A percentile compares a stretch with the other conserved stretches of the same genome.
These are phyloP conservation scores for Camelus dromedarius DNA, from an alignment of 2,113 vertebrate species.

Conservation along the genomic window DNA sequence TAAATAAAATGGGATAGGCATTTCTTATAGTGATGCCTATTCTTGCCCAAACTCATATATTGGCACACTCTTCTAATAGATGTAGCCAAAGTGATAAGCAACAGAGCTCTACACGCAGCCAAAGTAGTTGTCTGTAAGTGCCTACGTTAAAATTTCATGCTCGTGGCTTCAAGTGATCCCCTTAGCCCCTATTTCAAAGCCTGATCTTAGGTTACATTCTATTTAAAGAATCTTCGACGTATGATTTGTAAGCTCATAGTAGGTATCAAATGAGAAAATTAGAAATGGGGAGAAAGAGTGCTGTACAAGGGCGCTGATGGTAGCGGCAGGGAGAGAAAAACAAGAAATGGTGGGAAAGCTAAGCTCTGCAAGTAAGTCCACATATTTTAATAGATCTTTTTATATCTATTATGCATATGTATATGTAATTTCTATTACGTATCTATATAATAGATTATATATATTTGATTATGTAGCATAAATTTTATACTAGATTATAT, in stretches of 20 bases:
- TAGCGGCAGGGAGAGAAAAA: not conserved
- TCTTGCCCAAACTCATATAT: not conserved
- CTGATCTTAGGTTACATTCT: not conserved
- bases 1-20: not conserved
- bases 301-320: not conserved
- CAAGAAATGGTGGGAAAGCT: not conserved
- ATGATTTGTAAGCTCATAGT: not conserved
- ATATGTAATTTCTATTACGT: not conserved
- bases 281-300: not conserved
- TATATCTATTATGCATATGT: not conserved
- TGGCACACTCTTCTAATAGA: not conserved
- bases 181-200: not conserved
- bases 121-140: not conserved
- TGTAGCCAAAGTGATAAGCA: not conserved
- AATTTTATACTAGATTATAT: not conserved
- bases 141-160: not conserved
- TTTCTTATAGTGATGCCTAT: not conserved
- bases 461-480: not conserved
- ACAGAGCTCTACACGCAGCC: not conserved
- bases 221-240: not conserved
- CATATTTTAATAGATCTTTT: not conserved
- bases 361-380: not conserved
- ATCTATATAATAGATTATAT: not conserved
- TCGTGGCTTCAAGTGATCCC: not conserved
- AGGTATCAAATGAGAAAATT: constrained; percentile 3